Evolutionary conservation across 2,113 vertebrate species (phyloP).

Genomic region (Heteronetta atricapilla): DNA sequence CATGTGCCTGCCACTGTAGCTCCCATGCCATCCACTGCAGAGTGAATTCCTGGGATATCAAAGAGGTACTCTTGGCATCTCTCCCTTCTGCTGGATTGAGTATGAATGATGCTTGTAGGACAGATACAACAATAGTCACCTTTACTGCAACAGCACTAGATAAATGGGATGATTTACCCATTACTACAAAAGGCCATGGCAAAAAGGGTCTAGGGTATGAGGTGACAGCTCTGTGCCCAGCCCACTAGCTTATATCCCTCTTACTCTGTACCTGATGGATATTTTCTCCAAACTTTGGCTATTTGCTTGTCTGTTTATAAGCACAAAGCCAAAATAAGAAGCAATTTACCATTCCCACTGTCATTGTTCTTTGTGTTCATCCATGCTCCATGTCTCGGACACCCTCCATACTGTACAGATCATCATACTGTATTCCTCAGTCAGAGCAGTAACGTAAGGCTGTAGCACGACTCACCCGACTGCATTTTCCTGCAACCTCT

Average conservation of each 20-base stretch:
- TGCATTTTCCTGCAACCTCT: background rate
- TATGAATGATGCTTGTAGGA: background rate
- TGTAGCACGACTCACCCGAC: background rate
- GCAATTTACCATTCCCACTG: conserved; percentile 35
- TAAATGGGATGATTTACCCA: background rate
- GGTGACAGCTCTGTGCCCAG: background rate
- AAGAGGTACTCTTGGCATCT: background rate
- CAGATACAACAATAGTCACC: background rate
- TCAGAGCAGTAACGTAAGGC: background rate
- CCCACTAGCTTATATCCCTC: background rate
- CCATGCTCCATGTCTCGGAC: conserved; percentile 43
- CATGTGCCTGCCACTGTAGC: background rate
- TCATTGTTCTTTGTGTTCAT: conserved; percentile 55
- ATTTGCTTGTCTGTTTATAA: conserved; percentile 53
- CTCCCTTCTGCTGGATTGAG: background rate
- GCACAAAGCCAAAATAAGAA: background rate
- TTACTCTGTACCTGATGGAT: conserved; percentile 6
- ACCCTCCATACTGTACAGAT: conserved; percentile 61
- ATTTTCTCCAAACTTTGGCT: background rate
- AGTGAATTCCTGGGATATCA: background rate
- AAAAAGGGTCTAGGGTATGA: background rate
- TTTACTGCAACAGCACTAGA: background rate
- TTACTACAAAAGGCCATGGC: background rate
- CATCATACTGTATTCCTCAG: conserved; percentile 67
- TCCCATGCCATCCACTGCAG: background rate